Evolutionary conservation across 2,113 vertebrate genomes (phyloP).

Genomic region (Hemiscyllium ocellatum): DNA sequence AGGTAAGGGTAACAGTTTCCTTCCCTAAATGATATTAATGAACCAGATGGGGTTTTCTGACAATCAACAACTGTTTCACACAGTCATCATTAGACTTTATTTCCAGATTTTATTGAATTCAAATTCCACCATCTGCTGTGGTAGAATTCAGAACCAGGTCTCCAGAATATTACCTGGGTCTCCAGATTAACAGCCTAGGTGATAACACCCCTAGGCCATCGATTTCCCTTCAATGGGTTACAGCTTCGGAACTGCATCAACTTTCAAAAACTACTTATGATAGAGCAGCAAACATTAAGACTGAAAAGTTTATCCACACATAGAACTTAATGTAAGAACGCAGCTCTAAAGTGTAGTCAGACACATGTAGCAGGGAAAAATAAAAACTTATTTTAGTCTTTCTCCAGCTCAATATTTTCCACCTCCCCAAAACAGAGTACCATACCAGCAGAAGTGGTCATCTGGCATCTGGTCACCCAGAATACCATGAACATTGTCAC

Average conservation of each 20-base stretch:
- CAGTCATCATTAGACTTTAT: no score
- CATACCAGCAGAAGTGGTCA: neutral
- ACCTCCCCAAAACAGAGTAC: neutral
- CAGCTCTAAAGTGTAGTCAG: neutral
- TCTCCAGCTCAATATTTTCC: neutral
- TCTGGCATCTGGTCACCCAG: neutral
- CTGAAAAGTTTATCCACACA: neutral
- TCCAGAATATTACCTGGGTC: no score
- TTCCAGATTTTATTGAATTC: no score
- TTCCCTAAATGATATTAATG: no score
- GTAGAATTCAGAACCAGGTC: no score
- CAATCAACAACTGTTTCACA: no score
- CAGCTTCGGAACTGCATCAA: neutral
- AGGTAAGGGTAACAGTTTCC: no score
- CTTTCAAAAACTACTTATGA: neutral
- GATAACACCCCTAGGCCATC: no score
- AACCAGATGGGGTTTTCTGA: no score
- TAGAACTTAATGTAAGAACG: neutral
- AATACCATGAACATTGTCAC: neutral
- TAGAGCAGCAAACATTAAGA: neutral
- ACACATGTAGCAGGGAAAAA: neutral
- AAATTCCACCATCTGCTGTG: no score
- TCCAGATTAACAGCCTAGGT: no score
- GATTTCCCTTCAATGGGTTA: no score
- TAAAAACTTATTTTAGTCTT: neutral